Base-by-base conservation (phyloP, 1,140 invertebrate species). In the Ceratosolen fusciceps region DNA sequence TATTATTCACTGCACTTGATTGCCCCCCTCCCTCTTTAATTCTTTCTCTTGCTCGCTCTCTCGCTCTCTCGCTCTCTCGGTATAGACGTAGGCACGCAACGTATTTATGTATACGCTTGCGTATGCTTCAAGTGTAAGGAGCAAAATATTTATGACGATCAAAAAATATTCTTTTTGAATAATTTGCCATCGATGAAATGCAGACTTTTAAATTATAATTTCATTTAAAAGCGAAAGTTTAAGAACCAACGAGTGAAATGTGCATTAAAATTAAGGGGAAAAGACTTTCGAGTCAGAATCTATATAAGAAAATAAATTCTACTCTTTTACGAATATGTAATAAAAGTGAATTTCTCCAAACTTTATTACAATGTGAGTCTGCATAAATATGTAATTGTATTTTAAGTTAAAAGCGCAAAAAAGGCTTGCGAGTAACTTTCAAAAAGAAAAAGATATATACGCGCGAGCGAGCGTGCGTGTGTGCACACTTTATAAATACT, bases 361-460 rank as follows among this genome's bases (percentile, higher is more conserved):
- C 8, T 39, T 26, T 39, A 47, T 68, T 47, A 47, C 39, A 29
- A 43, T 26, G 24, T 47, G n/a, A 47, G 39, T n/a, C 0, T 24
- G 21, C 10, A 56, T n/a, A 73, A n/a, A 56, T 56, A n/a, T 65
- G 7, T 56, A 74, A 62, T 60, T 74, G 31, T 74, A 26, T 29
- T 60, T 37, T 10, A 34, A 4, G 16, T 39, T 58, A 37, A 74
- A 56, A 74, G 37, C 43, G 34, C 24, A 47, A 60, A 12, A n/a
- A 58, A 1, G 24, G 58, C 71, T 3, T 31, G 29, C 29, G 16
- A 16, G 26, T 12, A 43, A 74, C 34, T 74, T 74, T 58, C 34
- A 37, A 60, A 74, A 58, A n/a, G n/a, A n/a, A n/a, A n/a, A n/a
- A n/a, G n/a, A n/a, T n/a, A n/a, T n/a, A n/a, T n/a, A n/a, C n/a